phyloP scores from a whole-genome alignment of 1,140 invertebrate genomes.

The Druon quercuslanigerum region DNA sequence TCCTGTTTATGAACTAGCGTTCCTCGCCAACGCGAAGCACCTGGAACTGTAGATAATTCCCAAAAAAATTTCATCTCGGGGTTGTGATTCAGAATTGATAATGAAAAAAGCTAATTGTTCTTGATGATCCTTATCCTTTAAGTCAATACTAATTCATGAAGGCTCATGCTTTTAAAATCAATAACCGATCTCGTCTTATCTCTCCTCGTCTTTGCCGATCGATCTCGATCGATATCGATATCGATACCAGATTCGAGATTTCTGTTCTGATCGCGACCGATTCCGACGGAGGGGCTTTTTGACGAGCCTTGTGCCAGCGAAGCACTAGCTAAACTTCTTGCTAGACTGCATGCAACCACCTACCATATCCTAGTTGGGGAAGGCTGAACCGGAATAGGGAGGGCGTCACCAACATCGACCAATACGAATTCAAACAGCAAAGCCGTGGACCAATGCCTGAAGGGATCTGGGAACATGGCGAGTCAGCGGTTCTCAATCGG shows the following conservation, averaged over 20 bases:
- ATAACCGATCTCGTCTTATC: background rate
- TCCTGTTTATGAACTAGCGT: too few species aligned
- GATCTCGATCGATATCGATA: conserved; percentile 11
- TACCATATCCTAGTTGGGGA: conserved; percentile 40
- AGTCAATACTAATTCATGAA: too few species aligned
- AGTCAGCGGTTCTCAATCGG: conserved; percentile 67
- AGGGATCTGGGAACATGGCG: conserved; percentile 64
- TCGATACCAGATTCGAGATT: too few species aligned
- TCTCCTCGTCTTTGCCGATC: background rate
- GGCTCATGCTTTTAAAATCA: too few species aligned
- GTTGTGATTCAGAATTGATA: background rate
- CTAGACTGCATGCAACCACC: conserved; percentile 59
- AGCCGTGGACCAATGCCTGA: conserved; percentile 51
- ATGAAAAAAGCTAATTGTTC: too few species aligned
- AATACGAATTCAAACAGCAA: conserved; percentile 44
- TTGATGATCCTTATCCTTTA: too few species aligned
- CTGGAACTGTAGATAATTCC: too few species aligned
- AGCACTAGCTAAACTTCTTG: conserved; percentile 64
- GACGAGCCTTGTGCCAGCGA: conserved; percentile 66
- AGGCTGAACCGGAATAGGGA: conserved; percentile 40
- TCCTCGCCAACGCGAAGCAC: too few species aligned
- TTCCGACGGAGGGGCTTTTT: conserved; percentile 50
- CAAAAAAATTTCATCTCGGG: too few species aligned
- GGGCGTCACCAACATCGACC: conserved; percentile 53
- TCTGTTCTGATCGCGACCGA: background rate